Conservation (phyloP, 2,888 invertebrate genomes). For the Troilus luridus region DNA sequence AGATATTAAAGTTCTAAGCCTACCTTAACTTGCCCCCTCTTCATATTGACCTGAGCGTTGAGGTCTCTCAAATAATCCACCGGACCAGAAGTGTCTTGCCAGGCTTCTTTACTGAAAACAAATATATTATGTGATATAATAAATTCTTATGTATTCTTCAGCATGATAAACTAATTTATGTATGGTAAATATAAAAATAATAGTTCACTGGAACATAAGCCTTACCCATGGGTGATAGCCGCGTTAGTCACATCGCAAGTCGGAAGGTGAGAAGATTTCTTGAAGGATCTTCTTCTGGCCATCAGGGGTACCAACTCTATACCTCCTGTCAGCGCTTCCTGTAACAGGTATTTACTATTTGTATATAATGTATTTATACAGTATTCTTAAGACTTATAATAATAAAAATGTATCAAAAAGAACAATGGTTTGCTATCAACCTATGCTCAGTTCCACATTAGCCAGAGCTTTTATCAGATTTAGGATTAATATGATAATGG, state of each 20-base stretch:
- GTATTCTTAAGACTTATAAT: too few relatives aligned
- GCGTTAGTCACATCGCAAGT: conserved; percentile 70
- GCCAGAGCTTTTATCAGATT: too few relatives aligned
- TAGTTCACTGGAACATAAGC: background rate
- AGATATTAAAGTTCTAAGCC: background rate
- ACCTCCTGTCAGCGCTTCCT: conserved; percentile 74
- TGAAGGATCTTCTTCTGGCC: conserved; percentile 73
- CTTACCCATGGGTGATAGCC: conserved; percentile 49
- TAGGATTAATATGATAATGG: too few relatives aligned
- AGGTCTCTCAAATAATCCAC: conserved; percentile 72
- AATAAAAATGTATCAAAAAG: too few relatives aligned
- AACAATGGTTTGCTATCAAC: too few relatives aligned
- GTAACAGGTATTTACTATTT: background rate
- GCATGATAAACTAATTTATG: background rate
- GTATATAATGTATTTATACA: too few relatives aligned
- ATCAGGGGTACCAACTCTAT: conserved; percentile 84
- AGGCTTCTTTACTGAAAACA: conserved; percentile 61
- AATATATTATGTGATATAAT: background rate
- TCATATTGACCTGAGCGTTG: conserved; percentile 72
- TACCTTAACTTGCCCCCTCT: conserved; percentile 70
- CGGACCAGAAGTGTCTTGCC: conserved; percentile 62
- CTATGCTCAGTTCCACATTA: too few relatives aligned
- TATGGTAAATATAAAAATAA: background rate
- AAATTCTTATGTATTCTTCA: background rate
- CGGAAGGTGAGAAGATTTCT: conserved; percentile 67